Conservation (phyloP, 2,113 vertebrate genomes). For the Crocuta crocuta region DNA sequence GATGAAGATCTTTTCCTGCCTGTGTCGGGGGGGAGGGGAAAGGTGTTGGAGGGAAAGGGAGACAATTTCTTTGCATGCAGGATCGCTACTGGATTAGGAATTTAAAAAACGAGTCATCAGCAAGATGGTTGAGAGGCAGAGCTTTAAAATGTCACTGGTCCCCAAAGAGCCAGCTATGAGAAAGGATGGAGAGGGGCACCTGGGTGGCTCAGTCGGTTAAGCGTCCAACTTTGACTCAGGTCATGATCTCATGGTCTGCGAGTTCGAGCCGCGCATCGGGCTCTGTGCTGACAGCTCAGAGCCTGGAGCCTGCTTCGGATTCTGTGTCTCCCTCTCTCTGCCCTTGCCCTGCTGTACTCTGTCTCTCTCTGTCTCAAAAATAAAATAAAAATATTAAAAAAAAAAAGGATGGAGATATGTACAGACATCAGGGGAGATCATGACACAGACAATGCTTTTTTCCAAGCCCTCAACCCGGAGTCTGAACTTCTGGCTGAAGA, state of each 20-base stretch:
- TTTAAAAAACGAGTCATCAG: conserved; percentile 19
- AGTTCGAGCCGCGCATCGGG: no score
- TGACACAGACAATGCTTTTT: neutral
- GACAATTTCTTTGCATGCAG: neutral
- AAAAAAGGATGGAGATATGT: neutral
- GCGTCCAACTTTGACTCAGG: no score
- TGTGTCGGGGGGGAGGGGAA: neutral
- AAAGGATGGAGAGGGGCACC: neutral
- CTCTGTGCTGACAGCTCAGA: no score
- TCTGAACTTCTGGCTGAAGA: neutral
- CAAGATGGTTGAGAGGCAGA: neutral
- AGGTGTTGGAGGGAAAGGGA: neutral
- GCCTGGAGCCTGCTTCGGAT: no score
- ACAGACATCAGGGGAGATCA: neutral
- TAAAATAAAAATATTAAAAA: no score
- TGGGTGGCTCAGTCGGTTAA: no score
- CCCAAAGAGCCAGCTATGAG: neutral
- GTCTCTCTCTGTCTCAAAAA: no score
- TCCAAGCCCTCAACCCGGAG: neutral
- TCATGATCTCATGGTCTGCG: no score
- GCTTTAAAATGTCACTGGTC: neutral
- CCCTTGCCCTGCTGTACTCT: no score
- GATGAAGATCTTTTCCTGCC: neutral
- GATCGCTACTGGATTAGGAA: neutral
- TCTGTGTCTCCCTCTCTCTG: no score